Conservation (phyloP, 1,140 invertebrate genomes). For the Callitettix versicolor region DNA sequence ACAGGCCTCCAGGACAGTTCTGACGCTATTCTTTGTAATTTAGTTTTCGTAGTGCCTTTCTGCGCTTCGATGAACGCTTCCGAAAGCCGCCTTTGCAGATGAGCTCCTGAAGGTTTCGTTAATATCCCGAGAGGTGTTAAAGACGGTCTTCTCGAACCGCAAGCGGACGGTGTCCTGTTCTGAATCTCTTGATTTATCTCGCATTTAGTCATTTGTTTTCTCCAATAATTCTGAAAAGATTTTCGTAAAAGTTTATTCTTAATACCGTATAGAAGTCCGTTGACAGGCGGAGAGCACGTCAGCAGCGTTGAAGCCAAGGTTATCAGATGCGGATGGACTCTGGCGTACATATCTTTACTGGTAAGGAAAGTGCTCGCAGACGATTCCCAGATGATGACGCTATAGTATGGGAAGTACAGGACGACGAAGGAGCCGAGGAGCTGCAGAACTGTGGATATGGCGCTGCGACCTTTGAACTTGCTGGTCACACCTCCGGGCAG, state of each 20-base stretch:
- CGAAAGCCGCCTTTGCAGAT: slow-evolving; percentile 48
- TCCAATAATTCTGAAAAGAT: slow-evolving; percentile 64
- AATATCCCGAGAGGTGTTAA: slow-evolving; percentile 38
- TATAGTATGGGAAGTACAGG: slow-evolving; percentile 62
- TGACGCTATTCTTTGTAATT: slow-evolving; percentile 36
- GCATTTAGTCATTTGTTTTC: slow-evolving; percentile 68
- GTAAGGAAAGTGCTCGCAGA: slow-evolving; percentile 13
- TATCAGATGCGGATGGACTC: slow-evolving; percentile 38
- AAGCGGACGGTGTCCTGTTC: slow-evolving; percentile 61
- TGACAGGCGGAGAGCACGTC: slow-evolving; percentile 56
- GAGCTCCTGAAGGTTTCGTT: slow-evolving; percentile 29
- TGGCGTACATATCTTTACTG: background rate
- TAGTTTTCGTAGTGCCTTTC: slow-evolving; percentile 30
- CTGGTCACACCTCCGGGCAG: slow-evolving; percentile 34
- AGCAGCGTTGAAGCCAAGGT: slow-evolving; percentile 45
- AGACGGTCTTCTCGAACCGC: slow-evolving; percentile 59
- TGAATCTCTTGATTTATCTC: slow-evolving; percentile 64
- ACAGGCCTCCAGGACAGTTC: slow-evolving; percentile 33
- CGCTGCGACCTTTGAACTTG: slow-evolving; percentile 47
- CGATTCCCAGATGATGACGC: slow-evolving; percentile 55
- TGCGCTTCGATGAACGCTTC: slow-evolving; percentile 47
- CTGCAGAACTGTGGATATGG: slow-evolving; percentile 49
- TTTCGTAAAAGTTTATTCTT: slow-evolving; percentile 56
- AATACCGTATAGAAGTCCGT: slow-evolving; percentile 65
- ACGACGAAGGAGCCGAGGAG: slow-evolving; percentile 57